Evolutionary conservation across 1,140 invertebrate species (phyloP).

Genomic region (Phortica variegata): DNA sequence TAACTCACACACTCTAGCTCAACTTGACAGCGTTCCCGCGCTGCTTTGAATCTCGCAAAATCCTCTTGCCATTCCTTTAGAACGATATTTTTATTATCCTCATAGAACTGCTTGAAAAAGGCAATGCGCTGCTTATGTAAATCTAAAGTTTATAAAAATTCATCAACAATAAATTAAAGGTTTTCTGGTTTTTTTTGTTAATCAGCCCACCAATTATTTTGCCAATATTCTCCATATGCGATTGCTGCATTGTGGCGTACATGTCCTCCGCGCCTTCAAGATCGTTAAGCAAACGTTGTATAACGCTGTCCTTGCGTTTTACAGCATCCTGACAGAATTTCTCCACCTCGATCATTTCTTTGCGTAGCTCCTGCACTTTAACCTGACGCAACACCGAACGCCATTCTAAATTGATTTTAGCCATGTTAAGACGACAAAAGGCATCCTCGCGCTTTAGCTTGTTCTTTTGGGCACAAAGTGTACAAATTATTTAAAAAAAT

Average conservation of each 20-base stretch:
- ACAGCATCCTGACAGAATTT: conserved; percentile 54
- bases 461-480: conserved; percentile 60
- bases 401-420: conserved; percentile 83
- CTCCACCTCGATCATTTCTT: conserved; percentile 63
- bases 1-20: conserved; percentile 50
- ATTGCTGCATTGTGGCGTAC: conserved; percentile 62
- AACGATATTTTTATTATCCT: conserved; percentile 59
- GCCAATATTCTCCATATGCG: conserved; percentile 69
- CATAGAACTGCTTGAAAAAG: conserved; percentile 61
- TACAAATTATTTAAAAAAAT: conserved; percentile 2
- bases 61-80: conserved; percentile 59
- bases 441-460: conserved; percentile 78
- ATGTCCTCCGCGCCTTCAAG: conserved; percentile 70
- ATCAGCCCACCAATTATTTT: conserved; percentile 65
- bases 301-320: conserved; percentile 67
- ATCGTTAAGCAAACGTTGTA: conserved; percentile 65
- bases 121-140: conserved; percentile 59
- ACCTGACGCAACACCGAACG: conserved; percentile 70
- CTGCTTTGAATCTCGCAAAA: conserved; percentile 50
- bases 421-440: conserved; percentile 73
- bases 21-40: conserved; percentile 49
- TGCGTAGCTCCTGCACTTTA: conserved; percentile 71
- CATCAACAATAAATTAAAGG: too few species aligned
- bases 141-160: conserved; percentile 35
- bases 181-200: neutral